Percentiles rank a stretch among this genome's conserved stretches.
Evolutionary conservation across 2,888 invertebrate genomes (phyloP).

Genomic region (Amphipyra tragopoginis): DNA sequence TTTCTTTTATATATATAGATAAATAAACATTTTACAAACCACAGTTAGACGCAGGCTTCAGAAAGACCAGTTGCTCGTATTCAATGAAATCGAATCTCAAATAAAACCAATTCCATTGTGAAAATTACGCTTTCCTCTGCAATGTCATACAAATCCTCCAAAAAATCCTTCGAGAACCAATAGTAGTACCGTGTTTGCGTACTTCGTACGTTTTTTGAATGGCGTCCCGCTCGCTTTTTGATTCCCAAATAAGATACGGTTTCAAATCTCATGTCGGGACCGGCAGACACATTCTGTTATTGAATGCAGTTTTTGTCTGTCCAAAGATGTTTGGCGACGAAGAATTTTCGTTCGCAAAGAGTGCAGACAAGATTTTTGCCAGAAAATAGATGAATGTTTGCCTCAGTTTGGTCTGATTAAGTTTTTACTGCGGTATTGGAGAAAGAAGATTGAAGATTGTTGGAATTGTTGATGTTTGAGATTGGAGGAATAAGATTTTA

Average conservation of each 20-base stretch:
- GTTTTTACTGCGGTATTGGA: conserved; percentile 49
- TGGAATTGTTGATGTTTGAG: conserved; percentile 19
- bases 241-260: conserved; percentile 82
- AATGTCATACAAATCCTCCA: not conserved
- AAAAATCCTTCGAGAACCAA: conserved; percentile 47
- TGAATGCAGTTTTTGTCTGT: conserved; percentile 66
- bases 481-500: conserved; percentile 26
- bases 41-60: no score
- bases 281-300: conserved; percentile 62
- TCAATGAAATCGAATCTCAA: no score
- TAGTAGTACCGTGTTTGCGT: conserved; percentile 65
- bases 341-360: conserved; percentile 52
- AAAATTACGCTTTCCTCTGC: no score
- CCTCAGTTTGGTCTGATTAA: conserved; percentile 52
- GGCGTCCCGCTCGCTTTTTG: conserved; percentile 69
- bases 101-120: no score
- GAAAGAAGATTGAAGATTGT: conserved; percentile 39
- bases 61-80: no score
- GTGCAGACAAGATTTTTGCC: conserved; percentile 41
- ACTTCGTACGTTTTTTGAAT: conserved; percentile 71
- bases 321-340: conserved; percentile 46
- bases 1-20: no score
- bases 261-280: conserved; percentile 72
- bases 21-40: no score
- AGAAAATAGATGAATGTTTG: conserved; percentile 52